Evolutionary conservation across 1,140 invertebrate genomes (phyloP).

Genomic region (Antheraea pernyi): DNA sequence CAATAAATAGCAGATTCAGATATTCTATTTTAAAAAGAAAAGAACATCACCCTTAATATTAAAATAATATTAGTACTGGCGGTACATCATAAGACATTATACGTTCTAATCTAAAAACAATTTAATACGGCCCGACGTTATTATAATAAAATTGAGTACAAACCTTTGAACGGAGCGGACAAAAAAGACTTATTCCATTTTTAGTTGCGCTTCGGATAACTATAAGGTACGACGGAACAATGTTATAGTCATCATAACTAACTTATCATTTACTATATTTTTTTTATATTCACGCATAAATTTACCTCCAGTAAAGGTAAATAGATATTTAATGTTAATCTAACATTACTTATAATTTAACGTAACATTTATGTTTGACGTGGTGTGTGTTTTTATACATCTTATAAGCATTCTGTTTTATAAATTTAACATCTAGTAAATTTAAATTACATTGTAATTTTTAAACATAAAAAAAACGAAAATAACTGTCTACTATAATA

Average conservation of each 20-base stretch:
- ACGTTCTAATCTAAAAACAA: constrained; percentile 19
- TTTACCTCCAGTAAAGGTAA: not conserved
- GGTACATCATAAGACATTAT: not conserved
- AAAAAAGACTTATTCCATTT: not conserved
- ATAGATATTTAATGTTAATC: not conserved
- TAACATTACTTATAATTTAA: not conserved
- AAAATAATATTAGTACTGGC: constrained; percentile 6
- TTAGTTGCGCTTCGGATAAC: not conserved
- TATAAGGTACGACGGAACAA: not conserved
- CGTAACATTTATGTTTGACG: no score
- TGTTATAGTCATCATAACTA: not conserved
- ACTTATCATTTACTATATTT: not conserved
- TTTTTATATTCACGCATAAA: not conserved
- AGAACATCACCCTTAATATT: not conserved
- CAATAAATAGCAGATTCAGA: no score
- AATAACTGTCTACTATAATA: no score
- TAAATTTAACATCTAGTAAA: no score
- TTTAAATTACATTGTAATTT: no score
- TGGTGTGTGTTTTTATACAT: no score
- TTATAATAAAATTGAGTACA: constrained; percentile 26
- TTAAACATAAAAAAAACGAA: no score
- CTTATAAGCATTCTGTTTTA: no score
- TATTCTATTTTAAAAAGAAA: not conserved
- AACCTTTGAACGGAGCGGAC: not conserved
- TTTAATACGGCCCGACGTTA: constrained; percentile 29